phyloP scores from a whole-genome alignment of 1,140 invertebrate species.

The Drosophila tristis region DNA sequence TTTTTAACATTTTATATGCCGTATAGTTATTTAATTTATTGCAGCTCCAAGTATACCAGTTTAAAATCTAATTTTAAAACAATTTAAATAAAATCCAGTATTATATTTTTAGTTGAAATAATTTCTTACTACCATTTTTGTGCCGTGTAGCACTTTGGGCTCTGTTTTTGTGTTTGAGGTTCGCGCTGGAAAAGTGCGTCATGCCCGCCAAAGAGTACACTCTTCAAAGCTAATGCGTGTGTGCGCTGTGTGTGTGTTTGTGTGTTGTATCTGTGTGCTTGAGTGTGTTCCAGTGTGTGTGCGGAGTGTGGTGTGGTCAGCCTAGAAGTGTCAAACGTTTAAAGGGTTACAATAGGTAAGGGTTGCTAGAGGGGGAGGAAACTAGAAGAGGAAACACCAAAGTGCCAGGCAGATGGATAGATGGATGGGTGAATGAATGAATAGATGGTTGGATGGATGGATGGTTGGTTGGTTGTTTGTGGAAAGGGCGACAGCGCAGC shows the following conservation, averaged over 20 bases:
- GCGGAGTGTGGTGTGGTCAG: conserved; percentile 71
- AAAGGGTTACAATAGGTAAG: conserved; percentile 66
- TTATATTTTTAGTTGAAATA: no score
- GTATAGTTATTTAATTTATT: no score
- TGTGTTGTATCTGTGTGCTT: conserved; percentile 1
- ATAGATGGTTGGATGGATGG: no score
- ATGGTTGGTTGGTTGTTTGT: no score
- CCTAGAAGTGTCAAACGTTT: conserved; percentile 69
- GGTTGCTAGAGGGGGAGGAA: conserved; percentile 33
- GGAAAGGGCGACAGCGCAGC: no score
- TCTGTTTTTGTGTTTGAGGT: background rate
- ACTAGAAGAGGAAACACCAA: conserved; percentile 39
- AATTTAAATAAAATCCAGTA: no score
- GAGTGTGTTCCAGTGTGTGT: conserved; percentile 1
- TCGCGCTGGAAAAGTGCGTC: conserved; percentile 49
- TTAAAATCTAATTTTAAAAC: no score
- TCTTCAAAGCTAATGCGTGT: conserved; percentile 21
- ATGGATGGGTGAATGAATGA: background rate
- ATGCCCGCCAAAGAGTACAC: conserved; percentile 33
- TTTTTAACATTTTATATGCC: no score
- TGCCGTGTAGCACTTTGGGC: background rate
- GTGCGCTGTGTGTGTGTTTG: background rate
- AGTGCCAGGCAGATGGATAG: conserved; percentile 35
- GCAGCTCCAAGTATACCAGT: no score
- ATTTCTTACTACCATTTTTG: no score